A percentile compares a stretch with the other conserved stretches of the same genome.
Evolutionary conservation across 2,113 vertebrate species (phyloP).

Genomic region (Leptosomus discolor): DNA sequence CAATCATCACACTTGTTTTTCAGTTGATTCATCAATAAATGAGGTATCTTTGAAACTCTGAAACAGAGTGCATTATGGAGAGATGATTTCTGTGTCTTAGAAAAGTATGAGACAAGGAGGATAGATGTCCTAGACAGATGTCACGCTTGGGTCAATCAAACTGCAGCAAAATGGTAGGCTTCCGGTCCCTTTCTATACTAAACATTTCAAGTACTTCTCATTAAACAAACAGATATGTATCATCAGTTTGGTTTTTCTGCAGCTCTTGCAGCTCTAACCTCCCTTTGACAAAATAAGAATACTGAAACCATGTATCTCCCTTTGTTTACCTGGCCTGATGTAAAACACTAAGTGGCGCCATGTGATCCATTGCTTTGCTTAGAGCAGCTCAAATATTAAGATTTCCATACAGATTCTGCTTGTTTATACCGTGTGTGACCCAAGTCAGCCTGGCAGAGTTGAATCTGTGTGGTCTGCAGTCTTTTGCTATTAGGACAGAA

Average conservation of each 20-base stretch:
- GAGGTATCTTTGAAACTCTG: background rate
- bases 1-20: background rate
- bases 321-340: background rate
- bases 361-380: constrained; percentile 40
- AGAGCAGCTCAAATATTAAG: constrained; percentile 34
- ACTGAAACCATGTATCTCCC: background rate
- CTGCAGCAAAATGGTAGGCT: background rate
- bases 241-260: background rate
- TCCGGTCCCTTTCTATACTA: background rate
- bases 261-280: background rate
- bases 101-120: background rate
- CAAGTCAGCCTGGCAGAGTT: background rate
- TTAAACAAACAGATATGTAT: background rate
- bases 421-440: constrained; percentile 29
- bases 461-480: constrained; percentile 63
- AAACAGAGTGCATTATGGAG: background rate
- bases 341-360: constrained; percentile 3
- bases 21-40: background rate
- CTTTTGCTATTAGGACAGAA: background rate
- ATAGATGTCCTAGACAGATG: background rate
- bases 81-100: background rate
- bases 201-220: background rate
- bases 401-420: background rate
- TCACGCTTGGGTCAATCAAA: background rate
- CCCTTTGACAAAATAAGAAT: background rate